Base-by-base conservation (phyloP, 2,888 invertebrate species). In the Tipula vernalis region DNA sequence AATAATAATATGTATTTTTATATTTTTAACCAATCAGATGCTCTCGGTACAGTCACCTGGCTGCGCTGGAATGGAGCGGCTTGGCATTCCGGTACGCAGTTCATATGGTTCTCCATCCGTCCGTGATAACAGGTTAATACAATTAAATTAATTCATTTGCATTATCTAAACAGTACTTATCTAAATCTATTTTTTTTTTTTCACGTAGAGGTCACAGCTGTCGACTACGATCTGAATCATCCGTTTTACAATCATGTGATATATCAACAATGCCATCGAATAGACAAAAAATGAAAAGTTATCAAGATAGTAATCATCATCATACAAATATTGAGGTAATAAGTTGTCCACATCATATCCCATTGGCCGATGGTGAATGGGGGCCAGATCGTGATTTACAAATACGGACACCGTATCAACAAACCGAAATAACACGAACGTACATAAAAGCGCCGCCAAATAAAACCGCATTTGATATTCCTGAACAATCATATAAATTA, bases 21-120 rank as follows among this genome's bases (percentile, higher is more conserved):
- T 51, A 84, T 84, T 39, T 39, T 84, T 84, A n/a, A 13, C n/a
- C 15, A 39, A 94, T 90, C 93, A 94, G 94, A 94, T 94, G 94
- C 94, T 94, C 93, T 94, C 94, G 93, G 94, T 94, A 92, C 94
- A 94, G 94, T 93, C 94, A 92, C 94, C 94, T 93, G 94, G 94
- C 93, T 94, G 94, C 93, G 94, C 94, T 93, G 94, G 94, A 93
- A 94, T 94, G 94, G 94, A 94, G 93, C 93, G 94, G 93, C 93
- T 94, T 91, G 92, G 92, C 92, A 92, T 91, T 92, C 92, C 92
- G 90, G 91, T 91, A 91, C 91, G 91, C 92, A 92, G 91, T 90
- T 90, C 92, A 89, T 90, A 92, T 89, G 91, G 91, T 90, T 90
- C 92, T 90, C 91, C 91, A 89, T 90, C 91, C 88, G 86, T 36